Evolutionary conservation across 1,140 invertebrate species (phyloP), one percentile per base, ranked within the genome.

Genomic region (Cephus cinctus): DNA sequence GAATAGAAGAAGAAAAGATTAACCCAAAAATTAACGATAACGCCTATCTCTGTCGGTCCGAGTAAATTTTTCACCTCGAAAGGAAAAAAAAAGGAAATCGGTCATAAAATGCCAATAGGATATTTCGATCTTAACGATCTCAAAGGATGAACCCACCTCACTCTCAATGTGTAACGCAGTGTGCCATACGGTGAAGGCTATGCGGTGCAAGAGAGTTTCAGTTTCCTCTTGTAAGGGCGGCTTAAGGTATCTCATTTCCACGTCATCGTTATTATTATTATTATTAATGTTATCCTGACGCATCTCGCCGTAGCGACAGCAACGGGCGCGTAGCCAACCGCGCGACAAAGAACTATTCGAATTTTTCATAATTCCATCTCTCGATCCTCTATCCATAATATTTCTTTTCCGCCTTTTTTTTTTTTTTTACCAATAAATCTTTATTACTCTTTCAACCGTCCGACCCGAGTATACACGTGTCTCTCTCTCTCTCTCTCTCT

Each of bases 161-260:
- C 75, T 74, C 65, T 83, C 78, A 38, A 83, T 76, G 57, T 82
- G 78, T 47, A 84, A 77, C 11, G 81, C 81, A 39, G 79, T 80
- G 58, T 82, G 81, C 80, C 81, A 83, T 25, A 84, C 73, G 3
- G 81, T 81, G 59, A 83, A 83, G 5, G 82, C 81, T 20, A 84
- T 78, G 41, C 78, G 70, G 50, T 83, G 81, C 41, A 83, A 62
- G 47, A 80, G 66, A 47, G 68, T 76, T 39, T 74, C 68, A n/a
- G 73, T 79, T 31, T 68, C 63, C 22, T 63, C 62, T 25, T 52
- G 54, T 38, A 66, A 42, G 1, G 63, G 61, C 41, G 58, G 54
- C 12, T 57, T 50, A 22, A n/a, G n/a, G n/a, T 61, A 56, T 19
- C 56, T 25, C 4, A 25, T 12, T 30, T 51, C 44, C 4, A 22